These are phyloP conservation scores for Tridacna crocea DNA, from an alignment of 2,888 invertebrate genomes.

Conservation along the genomic window DNA sequence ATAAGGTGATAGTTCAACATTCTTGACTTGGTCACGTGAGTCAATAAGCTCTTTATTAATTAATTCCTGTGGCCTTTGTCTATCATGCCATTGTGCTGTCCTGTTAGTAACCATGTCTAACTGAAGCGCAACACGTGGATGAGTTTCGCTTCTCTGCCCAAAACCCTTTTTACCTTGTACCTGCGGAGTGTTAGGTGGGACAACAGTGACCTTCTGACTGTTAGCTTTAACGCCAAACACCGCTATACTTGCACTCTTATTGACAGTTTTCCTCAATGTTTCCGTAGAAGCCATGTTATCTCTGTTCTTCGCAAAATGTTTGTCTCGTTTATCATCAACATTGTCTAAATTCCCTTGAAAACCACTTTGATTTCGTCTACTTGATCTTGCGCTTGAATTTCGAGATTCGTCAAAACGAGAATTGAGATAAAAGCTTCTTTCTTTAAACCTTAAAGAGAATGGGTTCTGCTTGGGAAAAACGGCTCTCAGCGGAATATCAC, in stretches of 20 bases:
- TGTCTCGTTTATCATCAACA: conserved; percentile 13
- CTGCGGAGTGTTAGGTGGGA: conserved; percentile 45
- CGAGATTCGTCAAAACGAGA: conserved; percentile 15
- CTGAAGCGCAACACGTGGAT: background rate
- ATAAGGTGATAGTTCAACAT: conserved; percentile 32
- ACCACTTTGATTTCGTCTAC: background rate
- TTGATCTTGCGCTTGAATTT: background rate
- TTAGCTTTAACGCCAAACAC: conserved; percentile 48
- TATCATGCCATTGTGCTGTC: conserved; percentile 28
- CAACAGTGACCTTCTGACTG: background rate
- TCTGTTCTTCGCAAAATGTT: conserved; percentile 24
- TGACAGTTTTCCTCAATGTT: background rate
- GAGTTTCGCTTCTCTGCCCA: conserved; percentile 5
- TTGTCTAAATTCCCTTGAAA: conserved; percentile 1
- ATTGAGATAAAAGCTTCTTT: conserved; percentile 47
- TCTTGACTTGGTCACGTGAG: conserved; percentile 44
- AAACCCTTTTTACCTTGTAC: background rate
- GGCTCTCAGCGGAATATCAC: conserved; percentile 32
- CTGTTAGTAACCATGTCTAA: conserved; percentile 8
- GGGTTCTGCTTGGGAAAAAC: conserved; percentile 45
- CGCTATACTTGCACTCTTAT: conserved; percentile 38
- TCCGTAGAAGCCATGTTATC: conserved; percentile 12
- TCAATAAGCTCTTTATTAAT: conserved; percentile 41
- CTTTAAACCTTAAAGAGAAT: conserved; percentile 43
- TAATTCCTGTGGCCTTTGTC: conserved; percentile 28